These are phyloP conservation scores for Leptodactylus fallax DNA, from an alignment of 2,797 vertebrate species.

Conservation along the genomic window DNA sequence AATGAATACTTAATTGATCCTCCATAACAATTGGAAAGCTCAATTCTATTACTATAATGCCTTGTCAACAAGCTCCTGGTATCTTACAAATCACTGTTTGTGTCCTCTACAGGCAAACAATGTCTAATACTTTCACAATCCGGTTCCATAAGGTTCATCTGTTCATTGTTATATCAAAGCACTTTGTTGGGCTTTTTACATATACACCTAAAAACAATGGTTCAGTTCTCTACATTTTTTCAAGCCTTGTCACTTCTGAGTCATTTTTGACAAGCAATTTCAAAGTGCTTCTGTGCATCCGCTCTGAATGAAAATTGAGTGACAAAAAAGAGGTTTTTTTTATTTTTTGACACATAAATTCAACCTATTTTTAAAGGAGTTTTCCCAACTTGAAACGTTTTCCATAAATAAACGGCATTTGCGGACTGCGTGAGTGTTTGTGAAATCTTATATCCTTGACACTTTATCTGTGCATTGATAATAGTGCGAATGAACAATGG, in stretches of 20 bases:
- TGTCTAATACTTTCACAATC: slow-evolving; percentile 37
- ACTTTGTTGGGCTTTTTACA: neutral
- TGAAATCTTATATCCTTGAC: too few relatives aligned
- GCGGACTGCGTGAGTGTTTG: too few relatives aligned
- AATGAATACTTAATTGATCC: slow-evolving; percentile 19
- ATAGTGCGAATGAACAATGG: too few relatives aligned
- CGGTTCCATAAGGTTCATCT: neutral
- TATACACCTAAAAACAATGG: neutral
- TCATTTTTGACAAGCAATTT: slow-evolving; percentile 37
- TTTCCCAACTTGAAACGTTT: neutral
- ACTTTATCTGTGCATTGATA: too few relatives aligned
- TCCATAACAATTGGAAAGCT: neutral
- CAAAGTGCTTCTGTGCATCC: neutral
- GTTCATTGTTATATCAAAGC: slow-evolving; percentile 35
- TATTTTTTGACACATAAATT: neutral
- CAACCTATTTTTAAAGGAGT: neutral
- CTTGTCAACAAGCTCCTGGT: neutral
- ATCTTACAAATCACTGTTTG: neutral
- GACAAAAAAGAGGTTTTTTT: neutral
- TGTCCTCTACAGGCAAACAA: neutral
- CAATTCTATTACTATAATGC: neutral
- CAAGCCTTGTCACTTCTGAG: slow-evolving; percentile 22
- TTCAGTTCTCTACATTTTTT: slow-evolving; percentile 12
- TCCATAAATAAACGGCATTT: too few relatives aligned
- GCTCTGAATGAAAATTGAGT: neutral